Base-by-base conservation (phyloP, 2,797 vertebrate genomes). In the Chaetophractus vellerosus region DNA sequence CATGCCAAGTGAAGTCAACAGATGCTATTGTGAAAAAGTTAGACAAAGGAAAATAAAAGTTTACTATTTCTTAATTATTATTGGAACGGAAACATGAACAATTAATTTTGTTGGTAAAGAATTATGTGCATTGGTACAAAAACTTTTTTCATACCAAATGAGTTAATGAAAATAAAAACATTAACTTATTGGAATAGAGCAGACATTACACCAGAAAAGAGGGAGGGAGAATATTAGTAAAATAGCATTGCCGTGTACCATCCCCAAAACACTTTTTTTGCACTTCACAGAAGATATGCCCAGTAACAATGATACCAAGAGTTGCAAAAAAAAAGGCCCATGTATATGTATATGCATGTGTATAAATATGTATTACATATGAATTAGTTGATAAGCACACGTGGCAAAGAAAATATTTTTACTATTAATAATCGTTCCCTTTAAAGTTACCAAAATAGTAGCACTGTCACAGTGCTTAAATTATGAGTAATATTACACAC, bases 21-120 rank as follows among this genome's bases (percentile, higher is more conserved):
- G 59, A 94, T 48, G 75, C 71, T 91, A 61, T 72, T 36, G 52
- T 84, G 84, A 96, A 94, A 89, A 93, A 88, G 88, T 50, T 71
- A 87, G 75, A 93, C 63, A 94, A 90, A 74, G 59, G 52, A 88
- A 88, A 91, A 81, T 38, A 36, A 88, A 90, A 91, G 41, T 59
- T 81, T 63, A 64, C 23, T 19, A 87, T 81, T 96, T 94, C 71
- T 84, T 78, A 95, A 81, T 69, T 33, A 33, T 59, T 80, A 81
- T 72, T 91, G 92, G 50, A 18, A 86, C 7, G 19, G 88, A 95
- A 88, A 90, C 38, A 55, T 3, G 81, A 95, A 88, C 26, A 91
- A 24, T 93, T 93, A 26, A 88, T 55, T 93, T 86, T 84, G 16
- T 75, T 96, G 63, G 80, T 72, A 95, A 96, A 95, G 52, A 96